Evolutionary conservation across 2,797 vertebrate genomes (phyloP), one percentile per base, ranked within the genome.

Genomic region (Telmatherina bonti): DNA sequence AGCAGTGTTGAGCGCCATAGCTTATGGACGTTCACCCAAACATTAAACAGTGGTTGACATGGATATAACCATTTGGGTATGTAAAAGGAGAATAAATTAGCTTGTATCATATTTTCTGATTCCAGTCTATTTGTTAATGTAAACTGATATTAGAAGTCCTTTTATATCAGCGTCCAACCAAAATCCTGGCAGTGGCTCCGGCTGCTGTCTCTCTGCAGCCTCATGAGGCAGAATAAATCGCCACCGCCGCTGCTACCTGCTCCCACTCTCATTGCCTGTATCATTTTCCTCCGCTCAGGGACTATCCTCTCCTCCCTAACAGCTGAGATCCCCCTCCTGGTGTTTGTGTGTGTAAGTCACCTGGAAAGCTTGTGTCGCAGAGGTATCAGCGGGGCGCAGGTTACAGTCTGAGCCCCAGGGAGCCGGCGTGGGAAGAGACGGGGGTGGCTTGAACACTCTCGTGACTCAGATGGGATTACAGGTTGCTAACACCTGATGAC

Each of bases 401-500:
- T 88, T 84, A 80, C 83, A 67, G 74, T 60, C 35, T 1, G 38
- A 78, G 76, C 87, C 88, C 84, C 85, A 1, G 83, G 88, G 89
- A 82, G 81, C 47, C 29, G 8, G 54, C 53, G 65, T 59, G 35
- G 62, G 1, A 6, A 5, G 15, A 26, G 31, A 26, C 36, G 29
- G 12, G n/a, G 15, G 24, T 9, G 35, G 16, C 29, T 16, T 1
- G 29, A 74, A 71, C 83, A 67, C 83, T 76, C 79, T 84, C 62
- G 4, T 60, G 69, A 88, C 87, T 92, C 91, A 89, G 88, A 85
- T 87, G 88, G 89, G 89, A 92, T 93, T 92, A 93, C 88, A 89
- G 88, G 88, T 92, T 85, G 82, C 85, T 86, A 85, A 91, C 88
- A 86, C 85, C 85, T 75, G 86, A 90, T 91, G 87, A 90, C 90